Evolutionary conservation across 2,113 vertebrate genomes (phyloP), one percentile per base, ranked within the genome.

Genomic region (Megaceryle maxima): DNA sequence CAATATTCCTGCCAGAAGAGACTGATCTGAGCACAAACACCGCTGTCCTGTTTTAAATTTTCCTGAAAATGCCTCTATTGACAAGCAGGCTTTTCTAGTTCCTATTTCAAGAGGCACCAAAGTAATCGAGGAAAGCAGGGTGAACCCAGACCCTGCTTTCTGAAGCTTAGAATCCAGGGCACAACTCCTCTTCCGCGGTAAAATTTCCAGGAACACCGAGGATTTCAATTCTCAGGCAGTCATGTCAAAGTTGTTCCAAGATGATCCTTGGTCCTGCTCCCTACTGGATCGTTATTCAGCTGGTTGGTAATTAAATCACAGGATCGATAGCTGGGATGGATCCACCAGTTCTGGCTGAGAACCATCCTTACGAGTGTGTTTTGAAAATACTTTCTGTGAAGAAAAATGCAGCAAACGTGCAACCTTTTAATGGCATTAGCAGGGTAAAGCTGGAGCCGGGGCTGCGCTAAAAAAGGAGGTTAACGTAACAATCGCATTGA

Each of bases 241-340:
- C 0, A 0, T 9, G 13, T 18, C 44, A 33, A 20, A 5, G 25
- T 20, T 59, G 21, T 29, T 80, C 43, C 43, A 56, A 69, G 43
- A 41, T 9, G 26, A 31, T 59, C 6, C 35, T 46, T 78, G 5
- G 9, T 37, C 33, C 29, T 46, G 25, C 21, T 29, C 22, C 5
- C 59, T 37, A 19, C 4, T 16, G 11, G 39, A 41, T 48, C 29
- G 26, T 67, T 35, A 24, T 70, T 87, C 22, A 48, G 24, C 25
- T 46, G 48, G 17, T 78, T 70, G 76, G 35, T 20, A 53, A n/a
- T 33, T 62, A n/a, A 80, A 75, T n/a, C 16, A 28, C 18, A 37
- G 26, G 9, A 48, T 44, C 20, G 44, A 13, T 2, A 41, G 14
- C 5, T 81, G 24, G 28, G 21, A 7, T 55, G 21, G n/a, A 59